Evolutionary conservation across 2,888 invertebrate genomes (phyloP).

Genomic region (Synergus japonicus): DNA sequence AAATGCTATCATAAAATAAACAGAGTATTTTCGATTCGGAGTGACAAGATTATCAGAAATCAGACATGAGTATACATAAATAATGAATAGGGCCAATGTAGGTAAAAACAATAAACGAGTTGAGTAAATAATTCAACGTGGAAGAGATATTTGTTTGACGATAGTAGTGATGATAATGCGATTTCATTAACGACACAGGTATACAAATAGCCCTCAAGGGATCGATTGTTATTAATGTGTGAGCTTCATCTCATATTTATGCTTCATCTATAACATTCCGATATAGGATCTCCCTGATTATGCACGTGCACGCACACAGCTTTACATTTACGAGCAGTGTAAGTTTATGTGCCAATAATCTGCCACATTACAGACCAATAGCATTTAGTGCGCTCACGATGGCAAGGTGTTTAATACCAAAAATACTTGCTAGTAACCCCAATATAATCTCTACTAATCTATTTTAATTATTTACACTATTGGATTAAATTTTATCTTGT

Average conservation of each 20-base stretch:
- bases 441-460: background rate
- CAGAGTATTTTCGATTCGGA: background rate
- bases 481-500: too few relatives aligned
- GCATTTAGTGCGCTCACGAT: constrained; percentile 48
- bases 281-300: constrained; percentile 54
- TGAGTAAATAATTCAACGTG: constrained; percentile 15
- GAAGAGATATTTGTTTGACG: constrained; percentile 37
- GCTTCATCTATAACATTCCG: constrained; percentile 51
- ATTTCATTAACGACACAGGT: constrained; percentile 55
- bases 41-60: background rate
- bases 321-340: constrained; percentile 56
- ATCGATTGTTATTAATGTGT: constrained; percentile 53
- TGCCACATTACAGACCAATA: constrained; percentile 54
- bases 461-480: background rate
- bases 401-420: constrained; percentile 47
- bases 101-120: background rate
- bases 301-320: constrained; percentile 57
- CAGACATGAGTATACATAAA: background rate
- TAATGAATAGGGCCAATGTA: background rate
- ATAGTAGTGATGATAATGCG: constrained; percentile 43
- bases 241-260: constrained; percentile 54
- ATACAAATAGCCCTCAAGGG: constrained; percentile 50
- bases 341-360: constrained; percentile 57
- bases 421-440: background rate
- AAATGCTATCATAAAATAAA: background rate